These are phyloP conservation scores for Odontamblyopus rebecca DNA, from an alignment of 2,797 vertebrate genomes.

Conservation along the genomic window DNA sequence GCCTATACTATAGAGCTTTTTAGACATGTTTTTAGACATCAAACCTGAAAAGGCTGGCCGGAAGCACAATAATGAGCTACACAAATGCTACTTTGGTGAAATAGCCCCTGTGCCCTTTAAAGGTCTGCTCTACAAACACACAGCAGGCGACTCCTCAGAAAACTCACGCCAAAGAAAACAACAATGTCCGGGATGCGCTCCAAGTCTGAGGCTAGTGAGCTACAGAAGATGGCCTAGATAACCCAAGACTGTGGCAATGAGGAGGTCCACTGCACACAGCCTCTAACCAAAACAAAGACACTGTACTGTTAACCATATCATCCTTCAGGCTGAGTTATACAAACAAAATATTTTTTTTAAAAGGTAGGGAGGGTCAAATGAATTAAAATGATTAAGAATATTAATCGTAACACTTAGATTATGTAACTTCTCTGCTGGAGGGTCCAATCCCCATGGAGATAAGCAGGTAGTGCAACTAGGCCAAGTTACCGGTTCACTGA, in stretches of 20 bases:
- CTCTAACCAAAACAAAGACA: slow-evolving; percentile 4
- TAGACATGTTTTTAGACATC: background rate
- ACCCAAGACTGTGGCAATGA: slow-evolving; percentile 31
- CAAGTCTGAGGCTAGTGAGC: slow-evolving; percentile 33
- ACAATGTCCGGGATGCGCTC: slow-evolving; percentile 21
- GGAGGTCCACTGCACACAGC: slow-evolving; percentile 7
- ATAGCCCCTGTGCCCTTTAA: slow-evolving; percentile 28
- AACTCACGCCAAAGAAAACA: slow-evolving; percentile 18
- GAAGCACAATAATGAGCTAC: slow-evolving; percentile 29
- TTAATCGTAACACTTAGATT: background rate
- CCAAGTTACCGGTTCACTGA: too few relatives aligned
- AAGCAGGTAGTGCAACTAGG: too few relatives aligned
- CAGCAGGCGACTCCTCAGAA: slow-evolving; percentile 32
- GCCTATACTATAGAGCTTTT: background rate
- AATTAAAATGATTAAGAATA: slow-evolving; percentile 13
- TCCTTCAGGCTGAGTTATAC: slow-evolving; percentile 7
- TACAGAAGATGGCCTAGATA: slow-evolving; percentile 59
- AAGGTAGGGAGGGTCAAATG: slow-evolving; percentile 4
- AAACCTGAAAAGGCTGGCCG: slow-evolving; percentile 1
- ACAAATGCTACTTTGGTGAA: slow-evolving; percentile 28
- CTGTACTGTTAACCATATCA: too few relatives aligned
- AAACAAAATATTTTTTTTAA: background rate
- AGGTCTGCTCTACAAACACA: slow-evolving; percentile 26
- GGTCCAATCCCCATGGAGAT: too few relatives aligned
- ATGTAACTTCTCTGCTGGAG: background rate